Percentiles rank a stretch among this genome's conserved stretches.
Evolutionary conservation across 1,140 invertebrate genomes (phyloP).

Genomic region (Orchesella cincta): DNA sequence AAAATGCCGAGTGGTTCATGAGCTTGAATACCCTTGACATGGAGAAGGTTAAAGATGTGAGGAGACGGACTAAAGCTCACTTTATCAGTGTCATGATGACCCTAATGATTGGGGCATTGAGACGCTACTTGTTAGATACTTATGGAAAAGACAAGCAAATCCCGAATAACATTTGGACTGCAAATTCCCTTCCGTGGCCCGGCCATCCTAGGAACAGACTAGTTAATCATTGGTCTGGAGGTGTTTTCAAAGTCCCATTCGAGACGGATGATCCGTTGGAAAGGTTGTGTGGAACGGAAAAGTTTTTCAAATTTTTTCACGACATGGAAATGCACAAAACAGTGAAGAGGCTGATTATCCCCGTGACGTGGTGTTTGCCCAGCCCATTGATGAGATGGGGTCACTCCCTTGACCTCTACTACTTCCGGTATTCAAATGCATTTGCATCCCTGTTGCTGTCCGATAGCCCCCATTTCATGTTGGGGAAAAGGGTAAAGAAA

Average conservation of each 20-base stretch:
- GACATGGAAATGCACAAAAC: conserved; percentile 37
- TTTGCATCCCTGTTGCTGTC: conserved; percentile 36
- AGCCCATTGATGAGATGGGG: conserved; percentile 25
- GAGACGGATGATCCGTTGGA: conserved; percentile 31
- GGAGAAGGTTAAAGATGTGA: conserved; percentile 32
- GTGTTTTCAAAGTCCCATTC: conserved; percentile 36
- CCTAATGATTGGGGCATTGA: conserved; percentile 36
- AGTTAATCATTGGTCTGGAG: conserved; percentile 44
- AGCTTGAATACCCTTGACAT: conserved; percentile 30
- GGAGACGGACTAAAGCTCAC: conserved; percentile 34
- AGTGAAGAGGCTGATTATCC: conserved; percentile 34
- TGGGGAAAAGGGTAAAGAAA: conserved; percentile 33
- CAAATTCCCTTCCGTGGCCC: conserved; percentile 41
- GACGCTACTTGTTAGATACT: conserved; percentile 26
- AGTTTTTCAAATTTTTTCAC: conserved; percentile 33
- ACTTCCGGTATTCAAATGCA: conserved; percentile 34
- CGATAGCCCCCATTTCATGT: conserved; percentile 27
- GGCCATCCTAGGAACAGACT: conserved; percentile 38
- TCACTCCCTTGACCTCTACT: conserved; percentile 30
- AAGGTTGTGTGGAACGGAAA: conserved; percentile 31
- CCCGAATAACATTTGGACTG: conserved; percentile 35
- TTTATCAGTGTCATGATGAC: conserved; percentile 40
- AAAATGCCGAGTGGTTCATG: conserved; percentile 31
- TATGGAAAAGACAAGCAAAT: neutral
- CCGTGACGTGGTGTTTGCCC: conserved; percentile 31